Evolutionary conservation across 2,888 invertebrate species (phyloP).

Genomic region (Parapristionchus giblindavisi): DNA sequence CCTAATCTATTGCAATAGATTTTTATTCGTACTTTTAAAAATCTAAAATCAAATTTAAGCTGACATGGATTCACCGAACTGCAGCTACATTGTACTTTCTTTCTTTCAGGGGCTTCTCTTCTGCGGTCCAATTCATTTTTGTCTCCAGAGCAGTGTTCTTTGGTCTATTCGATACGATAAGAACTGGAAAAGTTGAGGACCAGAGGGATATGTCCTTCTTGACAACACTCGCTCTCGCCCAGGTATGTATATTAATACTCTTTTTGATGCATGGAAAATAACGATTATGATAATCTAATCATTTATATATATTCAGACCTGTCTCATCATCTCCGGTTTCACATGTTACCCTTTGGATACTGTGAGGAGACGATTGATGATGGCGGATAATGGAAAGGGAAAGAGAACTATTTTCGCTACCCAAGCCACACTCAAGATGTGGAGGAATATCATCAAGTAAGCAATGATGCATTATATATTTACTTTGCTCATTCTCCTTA

Average conservation of each 20-base stretch:
- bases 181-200: conserved; percentile 85
- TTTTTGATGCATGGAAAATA: too few species aligned
- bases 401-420: conserved; percentile 39
- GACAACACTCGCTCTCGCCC: conserved; percentile 83
- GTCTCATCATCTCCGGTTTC: conserved; percentile 58
- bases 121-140: conserved; percentile 86
- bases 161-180: conserved; percentile 93
- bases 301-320: conserved; percentile 47
- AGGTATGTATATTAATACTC: too few species aligned
- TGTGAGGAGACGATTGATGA: conserved; percentile 63
- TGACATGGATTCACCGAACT: too few species aligned
- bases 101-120: conserved; percentile 80
- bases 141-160: conserved; percentile 94
- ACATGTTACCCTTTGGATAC: conserved; percentile 66
- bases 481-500: neutral
- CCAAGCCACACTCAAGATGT: conserved; percentile 53
- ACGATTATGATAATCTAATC: too few species aligned
- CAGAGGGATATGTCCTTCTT: conserved; percentile 89
- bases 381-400: conserved; percentile 57
- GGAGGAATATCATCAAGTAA: conserved; percentile 52
- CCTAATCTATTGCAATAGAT: too few species aligned
- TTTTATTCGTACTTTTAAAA: too few species aligned
- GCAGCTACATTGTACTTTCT: too few species aligned
- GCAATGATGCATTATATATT: conserved; percentile 10
- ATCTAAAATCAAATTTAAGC: too few species aligned